A percentile compares a stretch with the other conserved stretches of the same genome.
Conservation (phyloP, 30 jellyfish, hydroid and myxozoan genomes). For the Aurelia sp. region DNA sequence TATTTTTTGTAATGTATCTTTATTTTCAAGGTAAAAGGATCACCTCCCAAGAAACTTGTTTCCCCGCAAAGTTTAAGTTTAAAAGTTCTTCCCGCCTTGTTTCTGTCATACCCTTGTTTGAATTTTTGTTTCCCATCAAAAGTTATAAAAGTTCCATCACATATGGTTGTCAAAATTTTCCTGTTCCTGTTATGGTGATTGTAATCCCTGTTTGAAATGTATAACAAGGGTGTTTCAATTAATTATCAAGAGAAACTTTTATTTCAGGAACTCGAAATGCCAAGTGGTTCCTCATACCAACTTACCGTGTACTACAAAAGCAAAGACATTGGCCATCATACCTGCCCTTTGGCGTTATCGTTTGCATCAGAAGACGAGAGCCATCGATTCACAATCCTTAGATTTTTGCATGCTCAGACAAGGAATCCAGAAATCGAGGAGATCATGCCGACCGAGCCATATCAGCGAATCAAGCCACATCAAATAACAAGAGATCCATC, state of each 20-base stretch:
- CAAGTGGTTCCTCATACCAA: neutral
- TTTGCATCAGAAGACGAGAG: neutral
- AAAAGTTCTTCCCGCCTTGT: no score
- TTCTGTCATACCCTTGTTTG: no score
- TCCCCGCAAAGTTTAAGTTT: no score
- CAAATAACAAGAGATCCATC: neutral
- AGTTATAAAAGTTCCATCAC: no score
- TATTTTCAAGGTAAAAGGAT: no score
- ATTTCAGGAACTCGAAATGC: neutral
- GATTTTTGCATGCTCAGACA: constrained; percentile 4
- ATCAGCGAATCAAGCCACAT: neutral
- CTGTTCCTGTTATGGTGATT: no score
- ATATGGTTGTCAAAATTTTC: no score
- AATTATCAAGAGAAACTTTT: neutral
- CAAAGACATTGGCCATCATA: constrained; percentile 7
- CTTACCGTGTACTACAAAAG: constrained; percentile 4
- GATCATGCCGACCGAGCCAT: constrained; percentile 10
- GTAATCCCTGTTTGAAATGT: no score
- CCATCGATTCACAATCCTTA: neutral
- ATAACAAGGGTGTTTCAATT: no score
- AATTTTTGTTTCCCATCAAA: no score
- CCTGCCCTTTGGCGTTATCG: neutral
- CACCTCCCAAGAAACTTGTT: no score
- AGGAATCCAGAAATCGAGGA: neutral
- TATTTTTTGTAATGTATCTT: no score